Conservation (phyloP, 2,888 invertebrate genomes). For the Trachelus tabidus region DNA sequence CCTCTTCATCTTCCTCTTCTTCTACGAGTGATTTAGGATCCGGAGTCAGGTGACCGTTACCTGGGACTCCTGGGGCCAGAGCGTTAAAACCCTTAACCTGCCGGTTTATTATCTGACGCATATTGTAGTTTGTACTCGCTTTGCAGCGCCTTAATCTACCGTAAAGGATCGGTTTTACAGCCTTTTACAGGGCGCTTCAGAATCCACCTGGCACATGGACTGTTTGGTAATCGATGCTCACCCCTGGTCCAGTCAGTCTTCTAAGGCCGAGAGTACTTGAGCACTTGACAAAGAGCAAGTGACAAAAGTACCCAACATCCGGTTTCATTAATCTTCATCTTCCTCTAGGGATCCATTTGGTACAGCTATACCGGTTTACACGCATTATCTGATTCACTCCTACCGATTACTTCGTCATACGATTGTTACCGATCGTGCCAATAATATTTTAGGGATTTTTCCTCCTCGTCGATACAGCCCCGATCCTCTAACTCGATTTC, state of each 20-base stretch:
- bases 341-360: not conserved
- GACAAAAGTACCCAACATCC: not conserved
- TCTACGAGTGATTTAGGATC: conserved; percentile 27
- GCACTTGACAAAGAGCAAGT: not conserved
- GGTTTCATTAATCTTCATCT: not conserved
- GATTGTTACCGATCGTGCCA: not conserved
- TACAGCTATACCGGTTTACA: not conserved
- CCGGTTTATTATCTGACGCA: conserved; percentile 44
- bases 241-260: conserved; percentile 1
- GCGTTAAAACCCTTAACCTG: conserved; percentile 41
- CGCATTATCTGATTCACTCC: not conserved
- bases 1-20: not conserved
- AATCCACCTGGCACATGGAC: conserved; percentile 28
- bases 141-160: conserved; percentile 43
- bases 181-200: conserved; percentile 26
- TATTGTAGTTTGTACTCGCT: conserved; percentile 35
- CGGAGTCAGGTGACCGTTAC: conserved; percentile 24
- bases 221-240: conserved; percentile 2
- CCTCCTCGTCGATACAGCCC: not conserved
- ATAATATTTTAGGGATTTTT: not conserved
- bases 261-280: not conserved
- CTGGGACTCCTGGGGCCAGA: conserved; percentile 17
- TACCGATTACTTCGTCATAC: not conserved
- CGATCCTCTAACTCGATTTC: not conserved
- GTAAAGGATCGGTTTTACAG: conserved; percentile 40